Conservation (phyloP, 2,113 vertebrate species). For the Circaetus cinerascens region DNA sequence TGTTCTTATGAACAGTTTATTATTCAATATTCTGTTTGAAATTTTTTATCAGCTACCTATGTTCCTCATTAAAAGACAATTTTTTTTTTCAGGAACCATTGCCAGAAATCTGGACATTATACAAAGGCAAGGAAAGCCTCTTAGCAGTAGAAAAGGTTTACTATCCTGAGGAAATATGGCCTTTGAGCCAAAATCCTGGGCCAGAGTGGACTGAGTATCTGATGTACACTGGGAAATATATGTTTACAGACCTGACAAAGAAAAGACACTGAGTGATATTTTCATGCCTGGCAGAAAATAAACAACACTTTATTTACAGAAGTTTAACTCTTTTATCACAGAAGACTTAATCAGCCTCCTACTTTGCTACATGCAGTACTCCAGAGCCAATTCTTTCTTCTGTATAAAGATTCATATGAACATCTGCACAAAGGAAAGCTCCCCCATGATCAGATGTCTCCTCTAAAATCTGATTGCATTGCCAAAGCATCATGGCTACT, state of each 20-base stretch:
- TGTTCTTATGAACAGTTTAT: neutral
- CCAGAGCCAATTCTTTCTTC: neutral
- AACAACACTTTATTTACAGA: neutral
- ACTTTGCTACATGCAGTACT: neutral
- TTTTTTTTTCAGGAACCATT: neutral
- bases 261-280: neutral
- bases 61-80: neutral
- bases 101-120: neutral
- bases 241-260: neutral
- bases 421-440: neutral
- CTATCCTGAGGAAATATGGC: neutral
- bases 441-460: neutral
- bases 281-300: neutral
- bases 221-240: neutral
- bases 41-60: neutral
- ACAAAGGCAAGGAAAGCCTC: neutral
- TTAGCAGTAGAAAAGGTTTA: neutral
- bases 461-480: neutral
- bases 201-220: neutral
- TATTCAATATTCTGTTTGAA: slow-evolving; percentile 19
- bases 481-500: neutral
- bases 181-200: neutral
- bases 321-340: neutral
- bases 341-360: neutral
- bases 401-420: neutral